Conservation (phyloP, 2,113 vertebrate species). For the Oxyura jamaicensis region DNA sequence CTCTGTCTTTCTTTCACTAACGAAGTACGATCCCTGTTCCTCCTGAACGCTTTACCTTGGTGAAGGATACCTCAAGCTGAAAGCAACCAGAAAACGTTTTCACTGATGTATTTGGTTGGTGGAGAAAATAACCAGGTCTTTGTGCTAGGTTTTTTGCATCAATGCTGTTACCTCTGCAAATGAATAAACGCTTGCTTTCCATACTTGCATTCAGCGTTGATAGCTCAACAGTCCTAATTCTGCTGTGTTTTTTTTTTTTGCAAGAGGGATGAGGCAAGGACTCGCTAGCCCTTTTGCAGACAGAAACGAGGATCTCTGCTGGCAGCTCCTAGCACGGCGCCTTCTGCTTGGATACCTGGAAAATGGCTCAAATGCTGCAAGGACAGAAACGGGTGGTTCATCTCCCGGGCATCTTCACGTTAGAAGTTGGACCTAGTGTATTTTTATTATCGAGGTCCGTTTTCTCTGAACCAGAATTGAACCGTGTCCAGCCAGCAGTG, state of each 20-base stretch:
- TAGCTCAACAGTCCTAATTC: background rate
- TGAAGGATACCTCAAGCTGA: background rate
- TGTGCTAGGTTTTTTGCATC: accelerated
- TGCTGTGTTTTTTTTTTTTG: background rate
- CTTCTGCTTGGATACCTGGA: background rate
- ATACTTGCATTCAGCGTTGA: accelerated
- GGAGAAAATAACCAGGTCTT: background rate
- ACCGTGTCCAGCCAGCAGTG: background rate
- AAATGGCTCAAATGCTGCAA: background rate
- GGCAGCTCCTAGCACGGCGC: background rate
- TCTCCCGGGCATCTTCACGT: accelerated
- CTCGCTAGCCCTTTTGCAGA: background rate
- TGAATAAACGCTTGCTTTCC: background rate
- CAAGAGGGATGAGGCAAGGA: background rate
- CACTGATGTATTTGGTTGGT: background rate
- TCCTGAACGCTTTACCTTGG: background rate
- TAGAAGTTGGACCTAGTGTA: background rate
- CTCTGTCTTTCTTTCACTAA: background rate
- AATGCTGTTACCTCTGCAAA: background rate
- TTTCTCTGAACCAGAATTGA: background rate
- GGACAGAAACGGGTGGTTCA: background rate
- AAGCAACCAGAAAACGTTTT: background rate
- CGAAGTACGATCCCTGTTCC: background rate
- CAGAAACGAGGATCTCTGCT: background rate
- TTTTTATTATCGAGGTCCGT: background rate